These are phyloP conservation scores for Papilio xuthus DNA, from an alignment of 1,140 invertebrate species.

Conservation along the genomic window DNA sequence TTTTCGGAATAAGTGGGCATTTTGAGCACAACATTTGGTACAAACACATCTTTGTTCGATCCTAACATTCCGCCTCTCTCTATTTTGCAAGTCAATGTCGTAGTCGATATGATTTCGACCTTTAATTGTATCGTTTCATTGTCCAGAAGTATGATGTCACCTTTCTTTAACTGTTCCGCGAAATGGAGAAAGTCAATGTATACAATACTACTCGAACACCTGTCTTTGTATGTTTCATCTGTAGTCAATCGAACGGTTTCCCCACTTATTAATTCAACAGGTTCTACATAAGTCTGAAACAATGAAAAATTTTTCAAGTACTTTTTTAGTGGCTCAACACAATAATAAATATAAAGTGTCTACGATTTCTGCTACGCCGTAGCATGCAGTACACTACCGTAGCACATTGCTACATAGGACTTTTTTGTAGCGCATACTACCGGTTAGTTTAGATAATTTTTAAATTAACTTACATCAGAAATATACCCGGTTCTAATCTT, in stretches of 20 bases:
- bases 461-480: constrained; percentile 79
- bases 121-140: constrained; percentile 90
- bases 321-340: neutral
- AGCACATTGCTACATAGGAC: neutral
- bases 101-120: constrained; percentile 84
- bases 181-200: constrained; percentile 93
- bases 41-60: constrained; percentile 84
- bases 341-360: neutral
- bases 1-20: constrained; percentile 91
- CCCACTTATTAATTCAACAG: constrained; percentile 84
- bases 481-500: constrained; percentile 90
- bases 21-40: constrained; percentile 89
- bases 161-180: constrained; percentile 86
- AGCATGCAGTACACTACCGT: neutral
- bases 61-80: constrained; percentile 78
- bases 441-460: neutral
- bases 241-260: constrained; percentile 87
- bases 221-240: constrained; percentile 86
- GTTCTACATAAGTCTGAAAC: constrained; percentile 80
- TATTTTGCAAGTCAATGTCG: constrained; percentile 81
- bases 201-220: constrained; percentile 85
- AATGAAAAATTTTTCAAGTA: constrained; percentile 33
- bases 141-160: constrained; percentile 87
- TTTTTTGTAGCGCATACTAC: neutral
- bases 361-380: neutral